Base-by-base conservation (phyloP, 2,888 invertebrate species). In the Chymomyza amoena region DNA sequence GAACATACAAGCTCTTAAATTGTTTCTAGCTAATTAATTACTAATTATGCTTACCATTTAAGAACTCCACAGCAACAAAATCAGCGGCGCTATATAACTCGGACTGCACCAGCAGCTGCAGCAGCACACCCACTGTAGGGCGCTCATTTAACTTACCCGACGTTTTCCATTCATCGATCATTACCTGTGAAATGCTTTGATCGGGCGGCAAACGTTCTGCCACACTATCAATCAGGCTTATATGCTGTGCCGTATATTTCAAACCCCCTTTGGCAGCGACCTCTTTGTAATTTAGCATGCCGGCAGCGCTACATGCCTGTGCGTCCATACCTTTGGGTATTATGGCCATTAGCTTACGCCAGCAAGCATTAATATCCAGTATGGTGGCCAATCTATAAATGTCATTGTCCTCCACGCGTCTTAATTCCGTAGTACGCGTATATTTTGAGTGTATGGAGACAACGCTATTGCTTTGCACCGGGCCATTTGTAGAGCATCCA, bases 141-240 rank as follows among this genome's bases (percentile, higher is more conserved):
- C 96, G 92, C 45, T 93, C 92, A 64, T 85, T 72, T 7, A 79
- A 76, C 77, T 92, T 93, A 0, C 97, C 97, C 50, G 96, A 96
- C 0, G 96, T 96, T n/a, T 95, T 94, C 97, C 97, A 97, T 92
- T 97, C 97, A 57, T 96, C 95, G 62, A 97, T 93, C 73, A 97
- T 93, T 68, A 97, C 95, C 89, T 95, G 95, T 0, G 96, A 93
- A 84, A 94, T 95, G 15, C 92, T 90, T 75, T 93, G 92, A 18
- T 92, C 92, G 64, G 93, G 92, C 20, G 80, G 78, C 7, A 81
- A 70, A 56, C 92, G 92, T 7, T 87, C 84, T 9, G 93, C 92
- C 7, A 93, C 93, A 76, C 93, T 93, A 91, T 96, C 95, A 66
- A 97, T 94, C 73, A 95, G 91, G 66, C 95, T 78, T 32, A 91